A percentile compares a stretch with the other conserved stretches of the same genome.
Evolutionary conservation across 2,113 vertebrate genomes (phyloP).

Genomic region (Thalassoma bifasciatum): DNA sequence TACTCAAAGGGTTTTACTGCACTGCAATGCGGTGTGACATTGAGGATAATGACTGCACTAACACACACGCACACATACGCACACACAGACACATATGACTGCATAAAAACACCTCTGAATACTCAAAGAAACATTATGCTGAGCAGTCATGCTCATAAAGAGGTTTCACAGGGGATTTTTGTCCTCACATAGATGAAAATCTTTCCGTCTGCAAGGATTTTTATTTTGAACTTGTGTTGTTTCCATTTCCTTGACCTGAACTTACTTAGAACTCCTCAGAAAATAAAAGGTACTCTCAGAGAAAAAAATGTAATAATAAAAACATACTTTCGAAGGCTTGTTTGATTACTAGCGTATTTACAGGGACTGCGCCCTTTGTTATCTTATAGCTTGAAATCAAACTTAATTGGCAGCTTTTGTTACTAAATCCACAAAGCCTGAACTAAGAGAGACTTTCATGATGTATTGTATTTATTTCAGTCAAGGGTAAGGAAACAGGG

Average conservation of each 20-base stretch:
- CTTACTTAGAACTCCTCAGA: background rate
- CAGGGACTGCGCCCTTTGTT: too few relatives aligned
- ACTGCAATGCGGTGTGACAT: conserved; percentile 77
- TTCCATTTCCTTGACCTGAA: background rate
- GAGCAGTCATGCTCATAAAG: conserved; percentile 4
- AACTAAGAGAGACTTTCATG: too few relatives aligned
- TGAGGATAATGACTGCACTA: conserved; percentile 61
- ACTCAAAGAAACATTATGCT: conserved; percentile 44
- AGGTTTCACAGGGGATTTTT: conserved; percentile 2
- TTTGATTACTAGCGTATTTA: too few relatives aligned
- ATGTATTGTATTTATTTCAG: too few relatives aligned
- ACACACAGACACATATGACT: conserved; percentile 22
- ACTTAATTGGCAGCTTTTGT: too few relatives aligned
- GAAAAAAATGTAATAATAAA: background rate
- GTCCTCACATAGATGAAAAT: background rate
- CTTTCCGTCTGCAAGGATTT: background rate
- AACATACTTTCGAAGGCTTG: too few relatives aligned
- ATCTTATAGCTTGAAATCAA: too few relatives aligned
- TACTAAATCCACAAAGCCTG: too few relatives aligned
- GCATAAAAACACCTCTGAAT: conserved; percentile 51
- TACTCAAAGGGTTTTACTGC: conserved; percentile 59
- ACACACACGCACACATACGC: background rate
- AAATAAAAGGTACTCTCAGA: background rate
- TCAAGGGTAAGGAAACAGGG: too few relatives aligned
- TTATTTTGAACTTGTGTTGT: background rate